These are phyloP conservation scores for Atherinomorus stipes DNA, from an alignment of 2,113 vertebrate species.

Conservation along the genomic window DNA sequence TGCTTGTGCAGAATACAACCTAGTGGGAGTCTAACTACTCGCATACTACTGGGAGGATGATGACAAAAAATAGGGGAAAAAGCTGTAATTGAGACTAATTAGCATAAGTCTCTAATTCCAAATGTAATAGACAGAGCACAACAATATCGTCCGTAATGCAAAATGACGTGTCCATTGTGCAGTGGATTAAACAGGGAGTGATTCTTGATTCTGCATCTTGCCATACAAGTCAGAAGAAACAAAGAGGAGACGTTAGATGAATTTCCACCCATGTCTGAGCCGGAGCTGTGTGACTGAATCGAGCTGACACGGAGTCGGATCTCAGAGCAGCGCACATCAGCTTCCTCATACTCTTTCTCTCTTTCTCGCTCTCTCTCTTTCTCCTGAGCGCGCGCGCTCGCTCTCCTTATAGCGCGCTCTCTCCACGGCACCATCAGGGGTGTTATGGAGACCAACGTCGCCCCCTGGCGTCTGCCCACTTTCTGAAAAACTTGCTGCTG, in stretches of 20 bases:
- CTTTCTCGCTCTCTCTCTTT: slow-evolving; percentile 4
- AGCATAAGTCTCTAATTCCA: slow-evolving; percentile 65
- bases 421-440: slow-evolving; percentile 14
- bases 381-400: slow-evolving; percentile 4
- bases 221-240: slow-evolving; percentile 74
- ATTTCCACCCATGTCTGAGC: slow-evolving; percentile 77
- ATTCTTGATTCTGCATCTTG: slow-evolving; percentile 67
- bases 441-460: slow-evolving; percentile 75
- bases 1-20: slow-evolving; percentile 15
- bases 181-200: slow-evolving; percentile 69
- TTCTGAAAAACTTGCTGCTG: background rate
- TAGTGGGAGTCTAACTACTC: slow-evolving; percentile 50
- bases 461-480: slow-evolving; percentile 73
- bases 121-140: slow-evolving; percentile 57
- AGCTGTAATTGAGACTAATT: slow-evolving; percentile 70
- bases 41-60: slow-evolving; percentile 49
- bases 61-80: slow-evolving; percentile 66
- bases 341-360: background rate
- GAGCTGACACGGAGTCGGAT: slow-evolving; percentile 71
- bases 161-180: slow-evolving; percentile 74
- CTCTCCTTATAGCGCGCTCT: slow-evolving; percentile 1
- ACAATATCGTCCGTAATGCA: slow-evolving; percentile 65
- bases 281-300: slow-evolving; percentile 78
- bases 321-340: slow-evolving; percentile 28
- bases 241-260: slow-evolving; percentile 72